Base-by-base conservation (phyloP, 2,888 invertebrate species). In the Prosapia bicincta region DNA sequence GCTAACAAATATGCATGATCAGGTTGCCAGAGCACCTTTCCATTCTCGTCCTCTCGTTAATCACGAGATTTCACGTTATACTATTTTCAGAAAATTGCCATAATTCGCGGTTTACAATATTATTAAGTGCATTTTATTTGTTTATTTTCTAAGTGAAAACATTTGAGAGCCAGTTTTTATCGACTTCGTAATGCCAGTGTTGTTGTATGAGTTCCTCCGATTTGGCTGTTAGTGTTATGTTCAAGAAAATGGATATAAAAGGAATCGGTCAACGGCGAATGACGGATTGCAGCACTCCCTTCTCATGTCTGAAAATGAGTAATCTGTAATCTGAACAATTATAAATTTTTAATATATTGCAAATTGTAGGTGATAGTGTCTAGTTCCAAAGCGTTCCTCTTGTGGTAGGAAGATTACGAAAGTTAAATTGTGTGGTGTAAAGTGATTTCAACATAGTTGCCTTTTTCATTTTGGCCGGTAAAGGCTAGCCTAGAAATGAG, bases 71-170 rank as follows among this genome's bases (percentile, higher is more conserved):
- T 80, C 76, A 80, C 80, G 80, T 79, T 80, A 80, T 80, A 82
- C 81, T 82, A 82, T 82, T 82, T 82, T 82, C 82, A 81, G 82
- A 79, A 78, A 79, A 80, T 78, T 80, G 79, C 78, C n/a, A 78
- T 43, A 73, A 72, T 71, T 72, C 54, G 76, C 72, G 26, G 65
- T 74, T 75, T 65, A 68, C 67, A 66, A 66, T 69, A 71, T 70
- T 70, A 69, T 66, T 69, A 69, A 43, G 72, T 72, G 71, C 66
- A 69, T 72, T 77, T 54, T 75, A 72, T 75, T 75, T 75, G 32
- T 74, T 67, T 77, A 72, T 28, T 75, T 77, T 30, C 72, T 20
- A 68, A 71, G 74, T 72, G 72, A 77, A 74, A 75, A 66, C 38
- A 74, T 69, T 69, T 66, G 71, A 26, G 68, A 26, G 71, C 23